A percentile compares a stretch with the other conserved stretches of the same genome.
These are phyloP conservation scores for Cyprinodon brontotheroides DNA, from an alignment of 2,113 vertebrate species.

Conservation along the genomic window DNA sequence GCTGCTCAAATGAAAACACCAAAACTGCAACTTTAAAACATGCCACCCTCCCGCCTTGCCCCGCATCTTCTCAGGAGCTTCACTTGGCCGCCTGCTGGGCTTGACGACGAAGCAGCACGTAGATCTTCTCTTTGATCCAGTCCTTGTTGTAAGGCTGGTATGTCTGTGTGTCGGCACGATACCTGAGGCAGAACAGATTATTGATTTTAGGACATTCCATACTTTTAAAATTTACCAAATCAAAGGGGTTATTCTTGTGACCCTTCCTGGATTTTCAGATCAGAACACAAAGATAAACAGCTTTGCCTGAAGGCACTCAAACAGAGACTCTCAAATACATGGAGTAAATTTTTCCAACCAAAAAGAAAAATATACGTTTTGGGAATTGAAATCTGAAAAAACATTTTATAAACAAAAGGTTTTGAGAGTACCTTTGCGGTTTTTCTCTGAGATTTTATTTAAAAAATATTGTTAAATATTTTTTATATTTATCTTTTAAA, in stretches of 20 bases:
- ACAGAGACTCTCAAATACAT: not conserved
- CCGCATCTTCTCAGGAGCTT: conserved; percentile 70
- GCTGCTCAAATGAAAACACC: conserved; percentile 24
- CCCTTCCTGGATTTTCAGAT: not conserved
- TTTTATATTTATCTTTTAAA: too few relatives aligned
- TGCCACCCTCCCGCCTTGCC: too few relatives aligned
- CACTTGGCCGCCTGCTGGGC: conserved; percentile 95
- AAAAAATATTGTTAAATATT: too few relatives aligned
- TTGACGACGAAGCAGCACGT: conserved; percentile 93
- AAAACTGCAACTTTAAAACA: not conserved
- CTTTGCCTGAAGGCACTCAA: not conserved
- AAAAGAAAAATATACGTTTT: too few relatives aligned
- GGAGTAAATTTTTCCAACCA: not conserved
- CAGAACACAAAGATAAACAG: not conserved
- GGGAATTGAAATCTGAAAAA: too few relatives aligned
- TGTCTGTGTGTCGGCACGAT: conserved; percentile 96
- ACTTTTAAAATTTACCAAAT: not conserved
- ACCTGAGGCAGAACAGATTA: conserved; percentile 74
- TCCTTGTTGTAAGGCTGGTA: conserved; percentile 99
- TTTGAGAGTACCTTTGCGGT: too few relatives aligned
- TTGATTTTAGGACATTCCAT: not conserved
- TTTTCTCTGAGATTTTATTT: too few relatives aligned
- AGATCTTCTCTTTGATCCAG: conserved; percentile 99
- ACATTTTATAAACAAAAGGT: too few relatives aligned
- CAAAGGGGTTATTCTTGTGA: not conserved